A percentile compares a stretch with the other conserved stretches of the same genome.
These are phyloP conservation scores for Stigmatopora nigra DNA, from an alignment of 2,113 vertebrate species.

Conservation along the genomic window DNA sequence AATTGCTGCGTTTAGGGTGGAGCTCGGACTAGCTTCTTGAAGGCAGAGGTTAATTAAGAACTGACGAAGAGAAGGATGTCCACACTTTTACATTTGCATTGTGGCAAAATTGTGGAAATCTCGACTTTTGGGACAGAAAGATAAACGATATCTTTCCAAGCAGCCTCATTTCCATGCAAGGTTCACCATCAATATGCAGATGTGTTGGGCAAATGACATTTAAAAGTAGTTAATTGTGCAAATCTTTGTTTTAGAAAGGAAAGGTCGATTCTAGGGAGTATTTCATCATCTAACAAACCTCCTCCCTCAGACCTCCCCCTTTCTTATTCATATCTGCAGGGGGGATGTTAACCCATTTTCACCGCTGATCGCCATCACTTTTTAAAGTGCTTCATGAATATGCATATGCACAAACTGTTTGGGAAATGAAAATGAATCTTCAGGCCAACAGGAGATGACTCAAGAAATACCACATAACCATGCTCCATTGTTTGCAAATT, in stretches of 20 bases:
- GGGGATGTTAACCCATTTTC: constrained; percentile 46
- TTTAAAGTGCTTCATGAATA: constrained; percentile 69
- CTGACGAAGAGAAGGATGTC: constrained; percentile 62
- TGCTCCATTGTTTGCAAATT: constrained; percentile 36
- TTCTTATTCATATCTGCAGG: constrained; percentile 46
- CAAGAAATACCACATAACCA: constrained; percentile 44
- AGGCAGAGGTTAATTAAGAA: constrained; percentile 72
- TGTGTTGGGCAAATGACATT: constrained; percentile 71
- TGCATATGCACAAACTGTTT: constrained; percentile 67
- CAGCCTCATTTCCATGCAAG: constrained; percentile 66
- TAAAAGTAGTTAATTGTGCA: constrained; percentile 79
- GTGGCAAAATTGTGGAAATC: constrained; percentile 46
- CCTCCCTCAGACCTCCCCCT: constrained; percentile 21
- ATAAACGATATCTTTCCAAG: constrained; percentile 49
- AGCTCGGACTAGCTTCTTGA: constrained; percentile 49
- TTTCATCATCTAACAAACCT: constrained; percentile 57
- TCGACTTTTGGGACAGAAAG: constrained; percentile 36
- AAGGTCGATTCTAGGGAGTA: constrained; percentile 69
- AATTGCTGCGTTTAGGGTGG: constrained; percentile 66
- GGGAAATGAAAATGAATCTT: constrained; percentile 67
- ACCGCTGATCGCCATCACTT: constrained; percentile 48
- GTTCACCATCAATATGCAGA: constrained; percentile 67
- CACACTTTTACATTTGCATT: constrained; percentile 69
- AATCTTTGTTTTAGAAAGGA: constrained; percentile 75
- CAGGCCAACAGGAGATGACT: constrained; percentile 53